Conservation (phyloP, 2,797 vertebrate species). For the Neostethus bicornis region DNA sequence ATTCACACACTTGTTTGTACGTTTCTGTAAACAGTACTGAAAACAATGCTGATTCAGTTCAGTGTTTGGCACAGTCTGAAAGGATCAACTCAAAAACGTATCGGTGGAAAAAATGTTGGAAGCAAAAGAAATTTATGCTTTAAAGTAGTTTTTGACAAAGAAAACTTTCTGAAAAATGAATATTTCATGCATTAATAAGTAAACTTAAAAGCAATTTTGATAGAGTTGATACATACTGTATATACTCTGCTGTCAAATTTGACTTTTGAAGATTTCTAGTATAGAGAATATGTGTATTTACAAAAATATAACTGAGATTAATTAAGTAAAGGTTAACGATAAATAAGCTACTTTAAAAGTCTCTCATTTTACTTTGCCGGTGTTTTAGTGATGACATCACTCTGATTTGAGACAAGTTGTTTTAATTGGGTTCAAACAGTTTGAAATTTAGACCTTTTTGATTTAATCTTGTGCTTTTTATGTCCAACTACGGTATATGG, state of each 20-base stretch:
- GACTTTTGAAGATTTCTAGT: not conserved
- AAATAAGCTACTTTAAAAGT: slow-evolving; percentile 13
- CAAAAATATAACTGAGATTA: not conserved
- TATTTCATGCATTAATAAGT: not conserved
- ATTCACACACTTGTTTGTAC: too few relatives aligned
- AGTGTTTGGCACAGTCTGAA: too few relatives aligned
- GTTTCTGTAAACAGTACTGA: too few relatives aligned
- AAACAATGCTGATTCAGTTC: too few relatives aligned
- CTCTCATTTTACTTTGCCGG: not conserved
- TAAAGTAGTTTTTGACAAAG: too few relatives aligned
- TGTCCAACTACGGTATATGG: too few relatives aligned
- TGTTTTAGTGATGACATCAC: slow-evolving; percentile 2
- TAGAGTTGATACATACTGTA: not conserved
- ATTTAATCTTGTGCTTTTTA: too few relatives aligned
- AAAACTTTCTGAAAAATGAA: too few relatives aligned
- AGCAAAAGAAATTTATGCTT: not conserved
- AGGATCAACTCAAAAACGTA: too few relatives aligned
- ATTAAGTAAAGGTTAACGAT: not conserved
- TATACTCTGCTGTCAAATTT: not conserved
- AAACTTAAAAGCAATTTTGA: not conserved
- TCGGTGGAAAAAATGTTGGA: too few relatives aligned
- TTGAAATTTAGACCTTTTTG: slow-evolving; percentile 13
- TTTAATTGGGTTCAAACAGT: slow-evolving; percentile 27
- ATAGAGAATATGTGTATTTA: too few relatives aligned
- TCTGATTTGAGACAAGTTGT: slow-evolving; percentile 3